Base-by-base conservation (phyloP, 2,888 invertebrate genomes). In the Cephonodes hylas region DNA sequence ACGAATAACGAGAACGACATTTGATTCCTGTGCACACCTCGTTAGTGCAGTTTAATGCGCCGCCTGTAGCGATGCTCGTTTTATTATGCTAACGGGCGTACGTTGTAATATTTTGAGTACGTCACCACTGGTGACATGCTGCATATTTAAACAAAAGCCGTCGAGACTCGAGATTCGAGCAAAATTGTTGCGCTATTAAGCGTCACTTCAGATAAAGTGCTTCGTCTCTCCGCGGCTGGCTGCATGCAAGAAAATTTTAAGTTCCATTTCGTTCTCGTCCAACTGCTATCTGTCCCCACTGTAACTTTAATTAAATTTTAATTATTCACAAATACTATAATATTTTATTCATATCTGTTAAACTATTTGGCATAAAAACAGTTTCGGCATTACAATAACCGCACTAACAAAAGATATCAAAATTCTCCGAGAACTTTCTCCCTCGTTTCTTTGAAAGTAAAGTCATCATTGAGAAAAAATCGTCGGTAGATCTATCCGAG, bases 61-160 rank as follows among this genome's bases (percentile, higher is more conserved):
- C 80, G 84, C 83, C 81, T 74, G 84, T 74, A 83, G 85, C 86
- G 81, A 76, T 81, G 84, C 81, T 83, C 86, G 81, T 84, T 85
- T 85, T 88, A 90, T 89, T 88, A 89, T 88, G 88, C 89, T 86
- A 85, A 86, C 85, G 84, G 85, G 84, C 83, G 84, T 73, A 75
- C 83, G 85, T 80, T 85, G 82, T 88, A 87, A 87, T 89, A 86
- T 88, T 88, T 89, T 82, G 85, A 88, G 87, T 81, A 86, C 84
- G 85, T 88, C 87, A 86, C 83, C 80, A 79, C 79, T 74, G 84
- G 83, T 87, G 86, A 86, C 85, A 86, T 78, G 83, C 73, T 85
- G 87, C 86, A 88, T 87, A 86, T 87, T 88, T 86, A 86, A 88
- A 70, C 66, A 67, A 84, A 81, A 82, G 80, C 75, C 76, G 75